Percentiles rank a stretch among this genome's conserved stretches.
Conservation (phyloP, 2,113 vertebrate species). For the Pedionomus torquatus region DNA sequence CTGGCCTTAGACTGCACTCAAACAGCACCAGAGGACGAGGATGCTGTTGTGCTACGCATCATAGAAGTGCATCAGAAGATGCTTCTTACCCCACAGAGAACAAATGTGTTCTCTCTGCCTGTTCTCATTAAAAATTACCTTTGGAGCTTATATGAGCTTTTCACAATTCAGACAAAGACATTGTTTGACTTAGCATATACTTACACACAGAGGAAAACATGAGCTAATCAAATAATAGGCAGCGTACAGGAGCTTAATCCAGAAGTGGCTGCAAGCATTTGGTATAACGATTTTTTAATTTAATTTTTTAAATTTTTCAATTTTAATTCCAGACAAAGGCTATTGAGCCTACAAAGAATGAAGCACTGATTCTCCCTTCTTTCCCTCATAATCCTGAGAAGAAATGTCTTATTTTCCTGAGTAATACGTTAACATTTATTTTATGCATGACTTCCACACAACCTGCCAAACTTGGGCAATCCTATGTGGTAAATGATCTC, state of each 20-base stretch:
- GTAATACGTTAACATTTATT: neutral
- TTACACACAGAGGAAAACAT: neutral
- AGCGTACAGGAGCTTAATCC: neutral
- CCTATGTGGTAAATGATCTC: neutral
- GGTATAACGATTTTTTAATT: neutral
- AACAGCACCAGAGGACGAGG: neutral
- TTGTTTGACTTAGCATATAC: neutral
- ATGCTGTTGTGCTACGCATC: neutral
- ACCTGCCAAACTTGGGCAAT: neutral
- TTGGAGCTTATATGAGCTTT: neutral
- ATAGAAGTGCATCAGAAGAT: neutral
- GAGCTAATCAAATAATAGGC: neutral
- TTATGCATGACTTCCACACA: neutral
- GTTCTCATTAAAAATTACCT: neutral
- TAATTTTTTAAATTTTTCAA: neutral
- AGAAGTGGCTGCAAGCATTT: neutral
- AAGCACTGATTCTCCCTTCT: neutral
- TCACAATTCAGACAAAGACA: neutral
- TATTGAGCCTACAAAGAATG: neutral
- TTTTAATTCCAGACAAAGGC: neutral
- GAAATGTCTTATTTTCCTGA: neutral
- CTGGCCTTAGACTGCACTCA: neutral
- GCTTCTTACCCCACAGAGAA: neutral
- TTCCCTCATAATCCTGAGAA: neutral
- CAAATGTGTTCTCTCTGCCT: neutral